Base-by-base conservation (phyloP, 2,797 vertebrate genomes). In the Megaceryle alcyon region DNA sequence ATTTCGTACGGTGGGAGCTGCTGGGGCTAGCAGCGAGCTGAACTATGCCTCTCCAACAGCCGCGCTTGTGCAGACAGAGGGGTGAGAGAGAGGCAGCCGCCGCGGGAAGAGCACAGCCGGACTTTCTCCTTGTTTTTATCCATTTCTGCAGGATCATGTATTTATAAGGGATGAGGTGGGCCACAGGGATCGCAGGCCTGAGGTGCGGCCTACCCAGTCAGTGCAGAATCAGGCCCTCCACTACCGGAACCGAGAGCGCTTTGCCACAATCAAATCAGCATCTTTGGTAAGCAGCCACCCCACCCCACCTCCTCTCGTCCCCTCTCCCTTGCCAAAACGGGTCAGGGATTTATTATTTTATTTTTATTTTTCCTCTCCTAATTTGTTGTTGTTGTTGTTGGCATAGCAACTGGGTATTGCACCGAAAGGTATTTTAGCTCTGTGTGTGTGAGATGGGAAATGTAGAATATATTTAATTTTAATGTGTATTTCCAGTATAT, bases 251-350 rank as follows among this genome's bases (percentile, higher is more conserved):
- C 98, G 99, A 95, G 98, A 99, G 96, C 99, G 99, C 97, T 99
- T 99, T 97, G 99, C 99, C 97, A 99, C 99, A 97, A 99, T 99
- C 97, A 99, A 99, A 98, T 99, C 99, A 86, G 99, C 99, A 92
- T 99, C 99, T 96, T 98, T 99, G 98, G 99, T 99, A 98, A 99
- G 99, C 98, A 94, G 93, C 96, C 94, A 92, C 92, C 97, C 97
- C 97, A 95, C 93, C 97, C 96, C 96, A 92, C 91, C 43, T n/a
- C 41, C 63, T 44, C 63, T 23, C 23, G 69, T 84, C 94, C 91
- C 69, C 53, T 95, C 95, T 92, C 94, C 35, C 93, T 86, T 93
- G 79, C 81, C 96, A 93, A 92, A 96, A 96, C 80, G 96, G 97
- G 81, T 96, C 97, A 96, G 82, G 82, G 72, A 70, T 96, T 28